These are phyloP conservation scores for Platycheirus rosarum DNA, from an alignment of 2,888 invertebrate species.

Conservation along the genomic window DNA sequence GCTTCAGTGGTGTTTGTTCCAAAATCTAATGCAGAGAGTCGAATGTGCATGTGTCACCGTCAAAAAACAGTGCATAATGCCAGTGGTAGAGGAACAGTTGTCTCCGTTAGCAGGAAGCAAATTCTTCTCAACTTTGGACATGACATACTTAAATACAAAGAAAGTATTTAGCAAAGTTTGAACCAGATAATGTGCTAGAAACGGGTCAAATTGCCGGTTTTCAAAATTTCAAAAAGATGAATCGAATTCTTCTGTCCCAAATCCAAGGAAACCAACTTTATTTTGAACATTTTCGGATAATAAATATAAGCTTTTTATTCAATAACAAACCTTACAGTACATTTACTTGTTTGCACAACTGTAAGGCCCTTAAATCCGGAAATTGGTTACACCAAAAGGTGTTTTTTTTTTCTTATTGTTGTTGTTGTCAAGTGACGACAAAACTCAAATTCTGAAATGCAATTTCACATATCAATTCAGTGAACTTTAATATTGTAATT, in stretches of 20 bases:
- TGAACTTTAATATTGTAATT: constrained; percentile 38
- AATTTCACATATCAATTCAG: constrained; percentile 34
- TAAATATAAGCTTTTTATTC: too few species aligned
- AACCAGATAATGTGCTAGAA: too few species aligned
- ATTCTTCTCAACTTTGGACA: background rate
- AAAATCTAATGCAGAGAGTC: constrained; percentile 54
- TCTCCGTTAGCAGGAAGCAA: background rate
- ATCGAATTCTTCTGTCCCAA: too few species aligned
- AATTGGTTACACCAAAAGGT: constrained; percentile 21
- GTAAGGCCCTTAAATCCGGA: constrained; percentile 25
- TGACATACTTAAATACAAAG: too few species aligned
- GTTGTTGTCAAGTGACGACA: constrained; percentile 20
- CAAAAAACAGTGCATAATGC: constrained; percentile 15
- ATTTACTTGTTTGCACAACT: constrained; percentile 2
- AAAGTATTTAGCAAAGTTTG: too few species aligned
- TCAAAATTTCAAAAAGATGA: too few species aligned
- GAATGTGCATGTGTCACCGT: constrained; percentile 36
- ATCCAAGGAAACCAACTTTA: too few species aligned
- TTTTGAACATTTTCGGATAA: too few species aligned
- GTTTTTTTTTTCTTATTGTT: constrained; percentile 5
- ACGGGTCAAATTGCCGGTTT: too few species aligned
- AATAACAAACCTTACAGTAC: too few species aligned
- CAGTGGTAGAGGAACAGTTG: constrained; percentile 6
- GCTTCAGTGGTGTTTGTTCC: constrained; percentile 56
- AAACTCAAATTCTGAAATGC: constrained; percentile 9